phyloP scores from a whole-genome alignment of 1,140 invertebrate species.

The Penaeus japonicus region DNA sequence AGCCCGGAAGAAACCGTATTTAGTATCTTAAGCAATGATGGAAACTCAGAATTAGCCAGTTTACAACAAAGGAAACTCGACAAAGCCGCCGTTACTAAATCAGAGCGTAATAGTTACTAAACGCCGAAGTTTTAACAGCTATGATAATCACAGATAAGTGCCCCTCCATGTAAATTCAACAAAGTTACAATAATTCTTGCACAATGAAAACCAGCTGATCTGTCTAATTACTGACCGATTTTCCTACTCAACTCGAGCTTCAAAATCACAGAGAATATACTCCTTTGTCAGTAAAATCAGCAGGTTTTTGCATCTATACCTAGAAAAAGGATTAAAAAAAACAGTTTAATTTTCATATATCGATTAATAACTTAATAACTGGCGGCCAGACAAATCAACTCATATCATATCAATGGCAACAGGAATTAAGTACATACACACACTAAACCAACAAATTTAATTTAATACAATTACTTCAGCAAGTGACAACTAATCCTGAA shows the following conservation, averaged over 20 bases:
- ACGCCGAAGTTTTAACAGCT: not conserved
- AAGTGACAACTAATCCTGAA: too few species aligned
- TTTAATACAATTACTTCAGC: too few species aligned
- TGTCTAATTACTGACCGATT: not conserved
- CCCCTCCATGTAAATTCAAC: not conserved
- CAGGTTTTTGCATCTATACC: not conserved
- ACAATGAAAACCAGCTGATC: not conserved
- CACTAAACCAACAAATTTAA: too few species aligned
- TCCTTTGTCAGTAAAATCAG: not conserved
- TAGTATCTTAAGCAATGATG: too few species aligned
- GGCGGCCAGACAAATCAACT: too few species aligned
- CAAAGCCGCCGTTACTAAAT: not conserved
- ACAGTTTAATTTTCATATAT: too few species aligned
- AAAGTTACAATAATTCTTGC: not conserved
- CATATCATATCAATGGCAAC: too few species aligned
- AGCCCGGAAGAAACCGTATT: too few species aligned
- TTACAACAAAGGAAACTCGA: not conserved
- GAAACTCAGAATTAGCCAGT: too few species aligned
- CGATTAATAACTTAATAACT: too few species aligned
- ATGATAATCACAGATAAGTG: not conserved
- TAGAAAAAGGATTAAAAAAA: not conserved
- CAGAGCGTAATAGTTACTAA: not conserved
- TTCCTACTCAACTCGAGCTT: not conserved
- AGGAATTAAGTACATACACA: too few species aligned
- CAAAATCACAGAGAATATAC: not conserved